Conservation (phyloP, 2,797 vertebrate species). For the Chrosomus eos region DNA sequence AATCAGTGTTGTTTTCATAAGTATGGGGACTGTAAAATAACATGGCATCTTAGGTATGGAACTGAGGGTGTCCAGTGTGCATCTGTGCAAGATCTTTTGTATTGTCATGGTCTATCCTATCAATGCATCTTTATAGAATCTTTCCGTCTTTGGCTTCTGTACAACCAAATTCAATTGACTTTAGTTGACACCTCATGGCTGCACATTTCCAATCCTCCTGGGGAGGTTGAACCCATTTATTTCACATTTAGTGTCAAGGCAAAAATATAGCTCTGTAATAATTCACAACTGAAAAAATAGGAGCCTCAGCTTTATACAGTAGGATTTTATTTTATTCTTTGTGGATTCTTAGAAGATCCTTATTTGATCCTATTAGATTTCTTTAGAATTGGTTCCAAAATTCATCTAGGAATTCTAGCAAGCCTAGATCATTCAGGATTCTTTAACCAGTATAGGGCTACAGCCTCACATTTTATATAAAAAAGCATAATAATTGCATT, state of each 20-base stretch:
- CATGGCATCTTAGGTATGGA: too few species aligned
- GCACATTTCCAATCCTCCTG: constrained; percentile 8
- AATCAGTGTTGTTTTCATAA: background rate
- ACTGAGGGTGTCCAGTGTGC: background rate
- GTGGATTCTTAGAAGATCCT: background rate
- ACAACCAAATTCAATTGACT: constrained; percentile 32
- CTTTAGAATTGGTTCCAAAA: constrained; percentile 10
- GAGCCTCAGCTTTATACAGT: background rate
- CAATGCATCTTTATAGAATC: constrained; percentile 1
- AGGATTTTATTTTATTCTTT: background rate
- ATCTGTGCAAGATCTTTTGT: background rate
- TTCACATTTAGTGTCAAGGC: constrained; percentile 22
- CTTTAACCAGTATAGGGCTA: background rate
- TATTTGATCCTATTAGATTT: constrained; percentile 10
- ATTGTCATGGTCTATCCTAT: background rate
- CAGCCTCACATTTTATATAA: background rate
- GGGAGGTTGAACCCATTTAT: constrained; percentile 22
- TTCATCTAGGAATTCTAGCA: background rate
- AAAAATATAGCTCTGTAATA: background rate
- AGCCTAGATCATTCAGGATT: background rate
- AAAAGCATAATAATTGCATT: background rate
- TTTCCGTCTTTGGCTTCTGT: constrained; percentile 3
- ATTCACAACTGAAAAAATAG: background rate
- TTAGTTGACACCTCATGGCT: constrained; percentile 11
- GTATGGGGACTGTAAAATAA: background rate